A percentile compares a stretch with the other conserved stretches of the same genome.
Evolutionary conservation across 1,140 invertebrate species (phyloP).

Genomic region (Pseudomyrmex pallidus): DNA sequence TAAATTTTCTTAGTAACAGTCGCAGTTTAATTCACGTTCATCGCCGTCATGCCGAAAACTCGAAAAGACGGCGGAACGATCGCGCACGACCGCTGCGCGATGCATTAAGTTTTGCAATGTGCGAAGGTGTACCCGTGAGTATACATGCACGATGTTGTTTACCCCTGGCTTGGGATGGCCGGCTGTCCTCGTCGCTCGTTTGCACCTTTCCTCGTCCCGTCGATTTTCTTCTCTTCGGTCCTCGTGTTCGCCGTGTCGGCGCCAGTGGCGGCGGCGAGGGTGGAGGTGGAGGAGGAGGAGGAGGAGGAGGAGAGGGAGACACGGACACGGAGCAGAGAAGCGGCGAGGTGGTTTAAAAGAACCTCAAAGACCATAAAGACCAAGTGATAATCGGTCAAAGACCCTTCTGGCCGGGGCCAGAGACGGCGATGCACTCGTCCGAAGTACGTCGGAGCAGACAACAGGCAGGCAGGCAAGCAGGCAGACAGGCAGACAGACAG

Average conservation of each 20-base stretch:
- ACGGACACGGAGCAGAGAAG: constrained; percentile 59
- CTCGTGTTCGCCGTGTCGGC: constrained; percentile 51
- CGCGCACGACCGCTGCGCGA: constrained; percentile 8
- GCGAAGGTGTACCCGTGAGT: constrained; percentile 35
- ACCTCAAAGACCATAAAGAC: constrained; percentile 81
- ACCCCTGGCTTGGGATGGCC: constrained; percentile 6
- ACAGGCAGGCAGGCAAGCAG: constrained; percentile 74
- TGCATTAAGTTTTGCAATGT: constrained; percentile 43
- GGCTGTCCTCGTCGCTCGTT: constrained; percentile 39
- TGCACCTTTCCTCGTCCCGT: constrained; percentile 50
- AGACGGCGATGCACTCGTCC: constrained; percentile 78
- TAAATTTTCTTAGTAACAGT: too few relatives aligned
- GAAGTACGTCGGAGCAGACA: constrained; percentile 75
- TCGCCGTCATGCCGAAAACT: constrained; percentile 21
- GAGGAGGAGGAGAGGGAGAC: not conserved
- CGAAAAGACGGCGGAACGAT: not conserved
- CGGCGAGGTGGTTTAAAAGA: constrained; percentile 76
- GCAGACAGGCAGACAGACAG: constrained; percentile 23
- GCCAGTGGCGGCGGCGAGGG: constrained; percentile 49
- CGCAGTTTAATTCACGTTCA: not conserved
- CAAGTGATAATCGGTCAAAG: constrained; percentile 83
- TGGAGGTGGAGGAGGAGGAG: constrained; percentile 47
- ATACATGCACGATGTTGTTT: constrained; percentile 44
- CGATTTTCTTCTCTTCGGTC: constrained; percentile 55
- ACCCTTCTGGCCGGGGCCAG: constrained; percentile 79